Conservation (phyloP, 1,140 invertebrate genomes). For the Leptopilina boulardi region DNA sequence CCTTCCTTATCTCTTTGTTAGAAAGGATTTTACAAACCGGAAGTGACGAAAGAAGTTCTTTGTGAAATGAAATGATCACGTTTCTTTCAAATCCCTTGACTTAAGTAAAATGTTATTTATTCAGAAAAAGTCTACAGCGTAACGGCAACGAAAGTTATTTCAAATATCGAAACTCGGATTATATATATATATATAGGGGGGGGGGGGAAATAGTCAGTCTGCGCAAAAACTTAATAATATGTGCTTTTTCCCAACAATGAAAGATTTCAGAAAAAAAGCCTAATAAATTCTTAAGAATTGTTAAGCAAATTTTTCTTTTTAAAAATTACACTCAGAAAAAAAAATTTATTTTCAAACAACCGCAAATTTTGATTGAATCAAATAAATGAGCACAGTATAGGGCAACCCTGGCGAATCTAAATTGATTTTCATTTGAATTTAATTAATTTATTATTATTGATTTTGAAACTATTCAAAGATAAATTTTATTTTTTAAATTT, state of each 20-base stretch:
- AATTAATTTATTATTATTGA: too few relatives aligned
- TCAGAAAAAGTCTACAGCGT: constrained; percentile 1
- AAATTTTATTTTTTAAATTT: too few relatives aligned
- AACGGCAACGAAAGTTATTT: neutral
- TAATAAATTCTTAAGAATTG: neutral
- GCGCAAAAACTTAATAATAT: neutral
- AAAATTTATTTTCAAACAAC: too few relatives aligned
- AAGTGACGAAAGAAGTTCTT: constrained; percentile 18
- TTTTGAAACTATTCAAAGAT: too few relatives aligned
- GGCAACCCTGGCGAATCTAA: too few relatives aligned
- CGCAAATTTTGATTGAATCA: too few relatives aligned
- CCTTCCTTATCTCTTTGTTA: constrained; percentile 20
- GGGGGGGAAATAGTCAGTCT: neutral
- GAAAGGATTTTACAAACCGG: constrained; percentile 21
- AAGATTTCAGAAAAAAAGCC: neutral
- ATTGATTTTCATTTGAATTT: too few relatives aligned
- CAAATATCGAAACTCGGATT: constrained; percentile 1
- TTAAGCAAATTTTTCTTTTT: neutral
- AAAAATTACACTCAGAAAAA: neutral
- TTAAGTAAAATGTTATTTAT: constrained; percentile 5
- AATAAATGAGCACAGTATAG: too few relatives aligned
- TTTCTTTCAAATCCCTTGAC: constrained; percentile 17
- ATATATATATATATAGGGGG: too few relatives aligned
- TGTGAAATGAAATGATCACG: constrained; percentile 8
- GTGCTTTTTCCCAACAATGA: neutral